A percentile compares a stretch with the other conserved stretches of the same genome.
Conservation (phyloP, 2,888 invertebrate genomes). For the Tiphia femorata region DNA sequence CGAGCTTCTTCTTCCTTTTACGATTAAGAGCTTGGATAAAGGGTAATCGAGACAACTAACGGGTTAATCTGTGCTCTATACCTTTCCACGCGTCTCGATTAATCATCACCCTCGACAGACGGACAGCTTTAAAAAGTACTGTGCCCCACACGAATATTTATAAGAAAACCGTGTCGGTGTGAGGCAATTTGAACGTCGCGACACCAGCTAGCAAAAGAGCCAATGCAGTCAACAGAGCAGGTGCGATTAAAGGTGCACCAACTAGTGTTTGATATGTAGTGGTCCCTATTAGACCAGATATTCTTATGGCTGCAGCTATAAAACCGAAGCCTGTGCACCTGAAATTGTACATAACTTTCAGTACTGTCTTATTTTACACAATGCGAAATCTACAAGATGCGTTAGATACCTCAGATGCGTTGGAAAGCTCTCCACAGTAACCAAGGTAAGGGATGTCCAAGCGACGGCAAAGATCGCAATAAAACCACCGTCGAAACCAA, state of each 20-base stretch:
- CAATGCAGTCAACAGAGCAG: slow-evolving; percentile 67
- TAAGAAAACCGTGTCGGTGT: slow-evolving; percentile 68
- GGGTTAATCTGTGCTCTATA: too few species aligned
- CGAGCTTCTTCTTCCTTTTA: too few species aligned
- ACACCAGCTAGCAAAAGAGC: slow-evolving; percentile 66
- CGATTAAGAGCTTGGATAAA: too few species aligned
- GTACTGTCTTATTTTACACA: too few species aligned
- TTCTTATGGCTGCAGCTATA: slow-evolving; percentile 66
- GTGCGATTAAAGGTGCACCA: slow-evolving; percentile 63
- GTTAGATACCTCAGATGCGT: slow-evolving; percentile 67
- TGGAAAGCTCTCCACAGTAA: slow-evolving; percentile 69
- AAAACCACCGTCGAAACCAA: slow-evolving; percentile 70
- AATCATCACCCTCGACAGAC: too few species aligned
- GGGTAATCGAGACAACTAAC: too few species aligned
- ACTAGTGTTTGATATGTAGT: slow-evolving; percentile 67
- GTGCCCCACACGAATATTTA: too few species aligned
- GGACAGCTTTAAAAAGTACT: too few species aligned
- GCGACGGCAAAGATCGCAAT: slow-evolving; percentile 69
- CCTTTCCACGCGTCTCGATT: too few species aligned
- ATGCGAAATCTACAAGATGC: background rate
- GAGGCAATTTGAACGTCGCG: slow-evolving; percentile 66
- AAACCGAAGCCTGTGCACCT: slow-evolving; percentile 70
- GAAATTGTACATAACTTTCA: slow-evolving; percentile 18
- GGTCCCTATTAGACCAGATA: slow-evolving; percentile 68
- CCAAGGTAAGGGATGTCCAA: slow-evolving; percentile 69